phyloP scores from a whole-genome alignment of 2,113 vertebrate species.

The Australoheros scitulus region DNA sequence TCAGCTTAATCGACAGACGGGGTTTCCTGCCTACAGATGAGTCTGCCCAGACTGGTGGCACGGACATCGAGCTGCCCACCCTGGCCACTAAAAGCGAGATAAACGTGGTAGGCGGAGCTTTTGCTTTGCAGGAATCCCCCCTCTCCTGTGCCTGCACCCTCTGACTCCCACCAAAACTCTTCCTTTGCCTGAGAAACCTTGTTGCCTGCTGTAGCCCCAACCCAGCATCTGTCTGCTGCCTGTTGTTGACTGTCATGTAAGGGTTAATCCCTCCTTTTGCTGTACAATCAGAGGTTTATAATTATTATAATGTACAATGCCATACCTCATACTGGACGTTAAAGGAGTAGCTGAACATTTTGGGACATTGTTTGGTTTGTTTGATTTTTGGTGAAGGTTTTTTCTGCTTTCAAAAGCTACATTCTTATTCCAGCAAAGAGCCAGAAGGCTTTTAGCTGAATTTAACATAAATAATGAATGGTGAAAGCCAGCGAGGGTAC shows the following conservation, averaged over 20 bases:
- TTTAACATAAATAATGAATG: not conserved
- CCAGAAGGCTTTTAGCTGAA: not conserved
- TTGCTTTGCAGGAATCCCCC: slow-evolving; percentile 43
- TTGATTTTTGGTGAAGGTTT: not conserved
- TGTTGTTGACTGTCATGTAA: slow-evolving; percentile 9
- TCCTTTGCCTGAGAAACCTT: slow-evolving; percentile 43
- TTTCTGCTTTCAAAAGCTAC: not conserved
- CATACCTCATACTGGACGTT: not conserved
- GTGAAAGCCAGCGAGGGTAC: not conserved
- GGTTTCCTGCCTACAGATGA: slow-evolving; percentile 86
- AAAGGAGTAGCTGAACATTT: not conserved
- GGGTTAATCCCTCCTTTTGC: not conserved
- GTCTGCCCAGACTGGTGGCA: slow-evolving; percentile 66
- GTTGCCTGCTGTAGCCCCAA: slow-evolving; percentile 35
- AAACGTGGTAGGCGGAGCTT: slow-evolving; percentile 88
- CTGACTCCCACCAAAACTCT: slow-evolving; percentile 8
- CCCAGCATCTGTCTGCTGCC: slow-evolving; percentile 21
- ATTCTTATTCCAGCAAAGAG: accelerated
- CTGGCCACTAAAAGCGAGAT: slow-evolving; percentile 82
- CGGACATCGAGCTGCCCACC: slow-evolving; percentile 76
- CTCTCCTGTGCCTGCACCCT: slow-evolving; percentile 31
- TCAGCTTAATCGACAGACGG: slow-evolving; percentile 93
- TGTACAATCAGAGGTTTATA: not conserved
- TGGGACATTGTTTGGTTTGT: not conserved
- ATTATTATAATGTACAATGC: not conserved